A percentile compares a stretch with the other conserved stretches of the same genome.
These are phyloP conservation scores for Potamilus streckersoni DNA, from an alignment of 1,140 invertebrate genomes.

Conservation along the genomic window DNA sequence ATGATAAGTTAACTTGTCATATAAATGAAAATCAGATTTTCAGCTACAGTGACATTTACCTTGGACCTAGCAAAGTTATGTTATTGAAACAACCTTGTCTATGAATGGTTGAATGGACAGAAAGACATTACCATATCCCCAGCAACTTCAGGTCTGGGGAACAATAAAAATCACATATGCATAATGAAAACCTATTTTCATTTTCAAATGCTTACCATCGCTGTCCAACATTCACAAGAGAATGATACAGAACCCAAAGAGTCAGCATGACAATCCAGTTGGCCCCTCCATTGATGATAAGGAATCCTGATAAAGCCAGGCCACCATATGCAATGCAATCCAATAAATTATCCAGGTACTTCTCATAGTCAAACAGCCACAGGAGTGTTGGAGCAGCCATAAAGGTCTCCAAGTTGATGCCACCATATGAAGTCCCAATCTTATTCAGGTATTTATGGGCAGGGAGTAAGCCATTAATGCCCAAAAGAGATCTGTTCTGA, in stretches of 20 bases:
- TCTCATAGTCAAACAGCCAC: conserved; percentile 64
- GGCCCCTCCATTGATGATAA: conserved; percentile 64
- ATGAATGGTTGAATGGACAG: too few species aligned
- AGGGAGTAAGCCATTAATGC: conserved; percentile 66
- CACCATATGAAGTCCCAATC: conserved; percentile 32
- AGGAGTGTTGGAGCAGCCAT: conserved; percentile 58
- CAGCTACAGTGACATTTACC: too few species aligned
- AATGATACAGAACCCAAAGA: conserved; percentile 68
- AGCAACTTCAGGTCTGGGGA: too few species aligned
- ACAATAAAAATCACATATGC: too few species aligned
- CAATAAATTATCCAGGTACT: conserved; percentile 58
- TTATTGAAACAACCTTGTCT: too few species aligned
- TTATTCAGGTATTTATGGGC: conserved; percentile 54
- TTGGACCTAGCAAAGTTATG: too few species aligned
- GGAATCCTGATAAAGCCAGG: conserved; percentile 55
- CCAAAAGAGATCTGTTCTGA: conserved; percentile 67
- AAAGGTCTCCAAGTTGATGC: conserved; percentile 29
- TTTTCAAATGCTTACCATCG: conserved; percentile 56
- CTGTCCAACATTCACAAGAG: conserved; percentile 68
- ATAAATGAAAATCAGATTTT: too few species aligned
- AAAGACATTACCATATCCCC: too few species aligned
- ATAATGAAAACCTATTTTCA: not conserved
- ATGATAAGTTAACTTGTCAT: too few species aligned
- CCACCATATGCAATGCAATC: conserved; percentile 62
- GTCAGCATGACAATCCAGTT: conserved; percentile 65